Conservation (phyloP, 2,113 vertebrate genomes). For the Gallinago undulata region DNA sequence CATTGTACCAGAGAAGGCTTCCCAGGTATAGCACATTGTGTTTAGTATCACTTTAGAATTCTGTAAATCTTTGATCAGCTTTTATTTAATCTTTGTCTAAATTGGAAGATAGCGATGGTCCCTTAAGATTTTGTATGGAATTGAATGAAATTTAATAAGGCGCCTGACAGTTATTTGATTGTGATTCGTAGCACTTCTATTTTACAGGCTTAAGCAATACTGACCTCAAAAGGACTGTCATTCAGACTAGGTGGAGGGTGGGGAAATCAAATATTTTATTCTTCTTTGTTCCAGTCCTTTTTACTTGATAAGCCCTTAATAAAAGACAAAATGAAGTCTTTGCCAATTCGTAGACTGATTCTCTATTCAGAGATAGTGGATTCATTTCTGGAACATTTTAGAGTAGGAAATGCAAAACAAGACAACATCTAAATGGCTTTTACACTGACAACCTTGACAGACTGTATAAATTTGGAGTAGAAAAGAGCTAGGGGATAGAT, state of each 20-base stretch:
- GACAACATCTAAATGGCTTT: constrained; percentile 51
- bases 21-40: constrained; percentile 44
- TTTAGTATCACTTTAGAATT: constrained; percentile 76
- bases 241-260: constrained; percentile 33
- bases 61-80: constrained; percentile 78
- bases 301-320: constrained; percentile 55
- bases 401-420: constrained; percentile 44
- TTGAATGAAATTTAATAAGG: constrained; percentile 78
- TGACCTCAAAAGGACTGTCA: constrained; percentile 67
- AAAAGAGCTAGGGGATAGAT: constrained; percentile 1
- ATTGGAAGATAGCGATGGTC: constrained; percentile 68
- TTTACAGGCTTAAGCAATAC: constrained; percentile 70
- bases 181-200: constrained; percentile 72
- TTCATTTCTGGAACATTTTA: constrained; percentile 44
- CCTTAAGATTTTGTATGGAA: constrained; percentile 70
- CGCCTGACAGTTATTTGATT: constrained; percentile 72
- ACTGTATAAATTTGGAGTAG: neutral
- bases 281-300: constrained; percentile 46
- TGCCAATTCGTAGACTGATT: neutral
- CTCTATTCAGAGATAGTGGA: constrained; percentile 33
- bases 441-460: constrained; percentile 3
- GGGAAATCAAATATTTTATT: constrained; percentile 53
- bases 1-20: constrained; percentile 26
- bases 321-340: constrained; percentile 53
- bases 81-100: constrained; percentile 79